Conservation (phyloP, 2,113 vertebrate species). For the Gymnorhina tibicen region DNA sequence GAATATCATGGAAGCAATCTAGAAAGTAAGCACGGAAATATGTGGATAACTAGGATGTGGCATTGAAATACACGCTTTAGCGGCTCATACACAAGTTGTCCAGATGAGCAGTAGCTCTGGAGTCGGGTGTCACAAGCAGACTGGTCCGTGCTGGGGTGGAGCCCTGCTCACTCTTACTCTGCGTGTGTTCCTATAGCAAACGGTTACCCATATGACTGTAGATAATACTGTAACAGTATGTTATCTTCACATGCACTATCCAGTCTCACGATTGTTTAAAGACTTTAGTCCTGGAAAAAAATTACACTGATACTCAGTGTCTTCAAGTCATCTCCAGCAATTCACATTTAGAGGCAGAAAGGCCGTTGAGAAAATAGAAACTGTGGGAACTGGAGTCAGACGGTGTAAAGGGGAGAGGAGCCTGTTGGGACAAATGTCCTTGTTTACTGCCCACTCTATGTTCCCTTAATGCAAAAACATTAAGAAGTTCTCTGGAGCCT, state of each 20-base stretch:
- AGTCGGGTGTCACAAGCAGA: fast-evolving
- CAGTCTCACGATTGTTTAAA: neutral
- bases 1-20: neutral
- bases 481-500: neutral
- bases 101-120: neutral
- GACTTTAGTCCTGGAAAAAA: neutral
- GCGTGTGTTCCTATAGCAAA: neutral
- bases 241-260: neutral
- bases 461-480: neutral
- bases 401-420: neutral
- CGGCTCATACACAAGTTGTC: neutral
- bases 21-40: neutral
- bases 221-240: neutral
- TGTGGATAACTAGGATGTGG: neutral
- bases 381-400: neutral
- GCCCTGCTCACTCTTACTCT: neutral
- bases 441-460: neutral
- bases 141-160: neutral
- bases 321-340: neutral
- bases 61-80: neutral
- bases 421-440: neutral
- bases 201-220: fast-evolving
- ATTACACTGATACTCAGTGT: neutral
- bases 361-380: neutral
- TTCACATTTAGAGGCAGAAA: neutral